Percentiles rank a stretch among this genome's conserved stretches.
Evolutionary conservation across 2,888 invertebrate species (phyloP).

Genomic region (Eueremaeus valkanovi): DNA sequence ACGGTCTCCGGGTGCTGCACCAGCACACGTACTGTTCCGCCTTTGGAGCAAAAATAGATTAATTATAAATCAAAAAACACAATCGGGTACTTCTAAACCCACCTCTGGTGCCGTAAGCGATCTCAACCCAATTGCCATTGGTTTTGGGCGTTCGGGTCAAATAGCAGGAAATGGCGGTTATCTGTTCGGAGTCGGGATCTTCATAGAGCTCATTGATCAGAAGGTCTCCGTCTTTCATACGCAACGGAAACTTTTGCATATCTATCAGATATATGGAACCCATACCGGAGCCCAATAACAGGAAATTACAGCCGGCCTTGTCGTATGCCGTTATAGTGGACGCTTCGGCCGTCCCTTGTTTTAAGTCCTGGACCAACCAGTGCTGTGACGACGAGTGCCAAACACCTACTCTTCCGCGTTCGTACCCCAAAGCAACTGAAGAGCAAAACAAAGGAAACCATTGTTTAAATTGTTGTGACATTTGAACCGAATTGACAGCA

Average conservation of each 20-base stretch:
- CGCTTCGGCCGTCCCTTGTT: conserved; percentile 74
- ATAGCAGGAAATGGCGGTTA: conserved; percentile 96
- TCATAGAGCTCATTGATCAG: conserved; percentile 89
- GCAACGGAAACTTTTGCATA: conserved; percentile 97
- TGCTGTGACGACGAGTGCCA: conserved; percentile 99
- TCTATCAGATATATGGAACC: conserved; percentile 88
- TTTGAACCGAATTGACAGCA: background rate
- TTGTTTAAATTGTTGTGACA: background rate
- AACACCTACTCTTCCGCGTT: conserved; percentile 86
- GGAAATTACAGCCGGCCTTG: conserved; percentile 84
- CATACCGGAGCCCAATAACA: conserved; percentile 89
- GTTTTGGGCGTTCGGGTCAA: conserved; percentile 85
- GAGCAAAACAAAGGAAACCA: too few species aligned
- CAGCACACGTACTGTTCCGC: conserved; percentile 84
- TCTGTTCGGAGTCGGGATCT: conserved; percentile 90
- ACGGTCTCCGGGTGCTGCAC: conserved; percentile 99
- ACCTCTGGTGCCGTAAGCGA: conserved; percentile 88
- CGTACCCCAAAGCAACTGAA: conserved; percentile 85
- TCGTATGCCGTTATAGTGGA: conserved; percentile 93
- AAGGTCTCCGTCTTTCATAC: conserved; percentile 99
- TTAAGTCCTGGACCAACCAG: conserved; percentile 59
- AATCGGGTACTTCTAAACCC: too few species aligned
- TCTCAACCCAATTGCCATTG: conserved; percentile 99
- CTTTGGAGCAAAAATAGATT: background rate
- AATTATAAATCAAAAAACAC: background rate